A percentile compares a stretch with the other conserved stretches of the same genome.
phyloP scores from a whole-genome alignment of 2,113 vertebrate genomes.

The Ceyx margarethae region DNA sequence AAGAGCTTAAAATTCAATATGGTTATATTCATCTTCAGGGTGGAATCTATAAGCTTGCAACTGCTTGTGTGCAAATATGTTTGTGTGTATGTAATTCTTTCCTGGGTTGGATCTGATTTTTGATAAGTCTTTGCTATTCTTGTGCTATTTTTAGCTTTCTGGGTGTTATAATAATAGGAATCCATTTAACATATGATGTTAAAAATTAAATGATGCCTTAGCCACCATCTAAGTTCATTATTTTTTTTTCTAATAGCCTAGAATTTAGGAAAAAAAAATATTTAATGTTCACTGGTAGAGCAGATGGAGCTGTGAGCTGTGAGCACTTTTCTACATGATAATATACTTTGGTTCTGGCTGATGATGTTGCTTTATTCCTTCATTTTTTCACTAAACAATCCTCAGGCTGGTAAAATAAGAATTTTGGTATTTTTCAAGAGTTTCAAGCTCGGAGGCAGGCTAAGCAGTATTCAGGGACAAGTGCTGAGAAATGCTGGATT shows the following conservation, averaged over 20 bases:
- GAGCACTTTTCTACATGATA: slow-evolving; percentile 18
- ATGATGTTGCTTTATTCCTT: slow-evolving; percentile 39
- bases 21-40: background rate
- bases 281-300: slow-evolving; percentile 60
- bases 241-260: slow-evolving; percentile 50
- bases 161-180: background rate
- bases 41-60: background rate
- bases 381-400: slow-evolving; percentile 59
- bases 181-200: slow-evolving; percentile 4
- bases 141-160: slow-evolving; percentile 26
- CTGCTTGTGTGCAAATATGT: background rate
- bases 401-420: slow-evolving; percentile 1
- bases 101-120: background rate
- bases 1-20: background rate
- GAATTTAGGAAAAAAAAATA: slow-evolving; percentile 39
- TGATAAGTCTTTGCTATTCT: background rate
- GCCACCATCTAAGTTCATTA: slow-evolving; percentile 18
- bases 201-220: slow-evolving; percentile 49
- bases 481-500: background rate
- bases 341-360: slow-evolving; percentile 56
- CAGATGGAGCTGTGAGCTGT: slow-evolving; percentile 66
- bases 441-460: background rate
- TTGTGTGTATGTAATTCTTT: background rate
- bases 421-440: background rate
- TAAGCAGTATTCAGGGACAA: background rate